Conservation (phyloP, 2,113 vertebrate species). For the Cyphomyrus plagiostoma region DNA sequence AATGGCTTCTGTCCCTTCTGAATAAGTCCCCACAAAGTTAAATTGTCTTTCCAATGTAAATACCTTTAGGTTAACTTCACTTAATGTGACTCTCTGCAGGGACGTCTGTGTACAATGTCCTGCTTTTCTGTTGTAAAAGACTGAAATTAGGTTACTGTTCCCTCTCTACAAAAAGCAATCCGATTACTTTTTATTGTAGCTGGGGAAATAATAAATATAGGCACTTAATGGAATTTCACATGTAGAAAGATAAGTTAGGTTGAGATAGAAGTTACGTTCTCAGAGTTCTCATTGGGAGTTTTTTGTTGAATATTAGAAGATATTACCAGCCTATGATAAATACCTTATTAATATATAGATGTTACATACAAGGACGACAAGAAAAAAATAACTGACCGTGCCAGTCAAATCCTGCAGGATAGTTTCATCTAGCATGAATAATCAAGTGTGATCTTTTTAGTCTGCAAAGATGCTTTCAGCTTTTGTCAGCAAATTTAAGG, state of each 20-base stretch:
- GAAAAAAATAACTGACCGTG: background rate
- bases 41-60: slow-evolving; percentile 8
- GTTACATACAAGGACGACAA: background rate
- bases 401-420: background rate
- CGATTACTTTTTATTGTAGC: background rate
- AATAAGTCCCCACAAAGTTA: background rate
- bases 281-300: background rate
- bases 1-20: background rate
- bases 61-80: background rate
- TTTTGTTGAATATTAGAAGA: background rate
- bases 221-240: background rate
- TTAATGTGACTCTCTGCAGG: background rate
- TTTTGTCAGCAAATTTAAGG: slow-evolving; percentile 30
- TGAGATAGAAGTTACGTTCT: background rate
- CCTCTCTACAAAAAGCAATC: background rate
- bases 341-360: background rate
- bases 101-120: background rate
- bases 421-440: slow-evolving; percentile 17
- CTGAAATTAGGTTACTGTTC: background rate
- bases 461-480: slow-evolving; percentile 19
- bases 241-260: background rate
- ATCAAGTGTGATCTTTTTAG: slow-evolving; percentile 17
- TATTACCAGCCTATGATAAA: background rate
- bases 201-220: background rate
- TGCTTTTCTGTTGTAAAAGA: background rate